Evolutionary conservation across 2,888 invertebrate species (phyloP).

Genomic region (Gastracanthus pulcherrimus): DNA sequence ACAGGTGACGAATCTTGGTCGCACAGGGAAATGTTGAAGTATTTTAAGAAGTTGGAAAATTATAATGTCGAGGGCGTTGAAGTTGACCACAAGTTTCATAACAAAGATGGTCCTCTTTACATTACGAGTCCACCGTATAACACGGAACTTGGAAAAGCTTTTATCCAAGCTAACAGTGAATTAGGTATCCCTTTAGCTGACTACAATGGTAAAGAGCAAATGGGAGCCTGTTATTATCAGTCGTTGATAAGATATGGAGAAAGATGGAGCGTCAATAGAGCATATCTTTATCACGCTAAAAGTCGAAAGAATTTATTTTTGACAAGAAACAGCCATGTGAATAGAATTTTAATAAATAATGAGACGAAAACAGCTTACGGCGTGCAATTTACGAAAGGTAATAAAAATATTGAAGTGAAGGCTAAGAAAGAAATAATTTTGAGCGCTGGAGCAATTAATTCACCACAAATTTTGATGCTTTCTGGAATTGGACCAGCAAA

Average conservation of each 20-base stretch:
- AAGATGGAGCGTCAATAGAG: constrained; percentile 83
- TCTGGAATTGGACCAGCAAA: constrained; percentile 86
- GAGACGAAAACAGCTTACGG: constrained; percentile 81
- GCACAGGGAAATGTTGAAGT: constrained; percentile 85
- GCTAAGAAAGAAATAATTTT: constrained; percentile 87
- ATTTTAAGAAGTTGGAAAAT: constrained; percentile 87
- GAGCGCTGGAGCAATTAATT: constrained; percentile 87
- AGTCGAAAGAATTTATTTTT: constrained; percentile 82
- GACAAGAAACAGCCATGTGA: constrained; percentile 81
- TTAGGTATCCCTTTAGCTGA: not conserved
- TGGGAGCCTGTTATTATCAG: not conserved
- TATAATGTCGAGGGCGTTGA: not conserved
- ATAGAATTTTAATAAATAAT: constrained; percentile 80
- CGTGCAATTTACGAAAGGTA: constrained; percentile 80
- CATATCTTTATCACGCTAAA: constrained; percentile 82
- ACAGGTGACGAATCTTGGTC: constrained; percentile 81
- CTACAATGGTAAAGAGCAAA: not conserved
- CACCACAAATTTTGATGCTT: constrained; percentile 88
- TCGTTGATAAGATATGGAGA: constrained; percentile 78
- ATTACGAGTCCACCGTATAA: not conserved
- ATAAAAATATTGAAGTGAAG: constrained; percentile 78
- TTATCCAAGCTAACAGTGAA: not conserved
- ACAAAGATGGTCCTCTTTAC: not conserved
- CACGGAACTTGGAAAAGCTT: not conserved
- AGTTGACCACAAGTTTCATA: not conserved